phyloP scores from a whole-genome alignment of 2,888 invertebrate genomes.

The Pristionchus mayeri region DNA sequence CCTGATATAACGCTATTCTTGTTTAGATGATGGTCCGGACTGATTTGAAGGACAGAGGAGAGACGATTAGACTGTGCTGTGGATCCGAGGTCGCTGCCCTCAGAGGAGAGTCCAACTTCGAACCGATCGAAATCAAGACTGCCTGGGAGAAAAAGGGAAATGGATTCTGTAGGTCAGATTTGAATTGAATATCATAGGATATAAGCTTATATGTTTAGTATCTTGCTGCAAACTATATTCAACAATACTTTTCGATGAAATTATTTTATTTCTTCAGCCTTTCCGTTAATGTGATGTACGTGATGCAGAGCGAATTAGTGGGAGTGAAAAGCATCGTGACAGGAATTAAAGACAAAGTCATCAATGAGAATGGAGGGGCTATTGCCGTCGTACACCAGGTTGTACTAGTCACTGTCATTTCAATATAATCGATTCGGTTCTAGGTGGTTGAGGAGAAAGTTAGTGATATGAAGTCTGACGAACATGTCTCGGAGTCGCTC shows the following conservation, averaged over 20 bases:
- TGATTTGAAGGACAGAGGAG: background rate
- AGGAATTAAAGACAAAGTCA: background rate
- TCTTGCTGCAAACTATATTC: no score
- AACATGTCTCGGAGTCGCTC: background rate
- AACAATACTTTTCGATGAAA: no score
- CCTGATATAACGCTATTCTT: no score
- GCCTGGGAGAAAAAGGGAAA: background rate
- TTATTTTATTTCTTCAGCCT: no score
- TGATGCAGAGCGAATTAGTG: background rate
- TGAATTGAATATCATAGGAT: background rate
- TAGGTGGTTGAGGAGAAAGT: background rate
- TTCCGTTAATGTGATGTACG: background rate
- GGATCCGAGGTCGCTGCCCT: background rate
- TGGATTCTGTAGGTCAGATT: background rate
- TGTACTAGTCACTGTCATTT: background rate
- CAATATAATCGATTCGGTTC: background rate
- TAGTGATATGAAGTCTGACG: background rate
- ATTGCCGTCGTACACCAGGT: background rate
- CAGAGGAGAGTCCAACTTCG: background rate
- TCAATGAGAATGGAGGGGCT: background rate
- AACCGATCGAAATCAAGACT: background rate
- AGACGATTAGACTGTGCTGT: background rate
- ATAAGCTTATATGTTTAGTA: no score
- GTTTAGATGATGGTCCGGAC: background rate
- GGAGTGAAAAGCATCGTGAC: background rate